These are phyloP conservation scores for Dendroctonus valens DNA, from an alignment of 1,140 invertebrate species.

Conservation along the genomic window DNA sequence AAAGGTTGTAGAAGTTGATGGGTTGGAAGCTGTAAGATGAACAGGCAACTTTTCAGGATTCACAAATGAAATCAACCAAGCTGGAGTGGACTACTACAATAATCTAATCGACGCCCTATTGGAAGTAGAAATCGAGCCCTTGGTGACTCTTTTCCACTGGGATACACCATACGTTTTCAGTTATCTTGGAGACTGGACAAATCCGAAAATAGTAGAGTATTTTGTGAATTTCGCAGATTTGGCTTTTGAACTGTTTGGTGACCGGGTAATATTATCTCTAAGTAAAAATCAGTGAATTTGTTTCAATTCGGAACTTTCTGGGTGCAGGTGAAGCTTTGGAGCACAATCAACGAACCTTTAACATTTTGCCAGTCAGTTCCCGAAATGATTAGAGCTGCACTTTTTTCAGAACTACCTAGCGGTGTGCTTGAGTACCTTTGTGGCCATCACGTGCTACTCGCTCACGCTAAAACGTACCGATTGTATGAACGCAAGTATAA, in stretches of 20 bases:
- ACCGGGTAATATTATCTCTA: conserved; percentile 25
- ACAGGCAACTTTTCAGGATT: neutral
- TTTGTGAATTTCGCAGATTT: conserved; percentile 47
- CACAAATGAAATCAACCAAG: conserved; percentile 8
- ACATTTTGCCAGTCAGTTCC: conserved; percentile 35
- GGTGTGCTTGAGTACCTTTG: conserved; percentile 46
- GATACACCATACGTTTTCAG: conserved; percentile 46
- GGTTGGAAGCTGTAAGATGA: neutral
- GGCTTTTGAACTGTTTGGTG: conserved; percentile 35
- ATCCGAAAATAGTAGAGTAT: conserved; percentile 41
- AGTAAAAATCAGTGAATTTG: neutral
- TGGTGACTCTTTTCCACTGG: conserved; percentile 54
- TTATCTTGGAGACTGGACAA: conserved; percentile 46
- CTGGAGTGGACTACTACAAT: conserved; percentile 19
- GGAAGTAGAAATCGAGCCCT: conserved; percentile 13
- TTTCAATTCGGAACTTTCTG: too few relatives aligned
- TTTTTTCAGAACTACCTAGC: conserved; percentile 48
- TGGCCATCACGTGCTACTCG: conserved; percentile 38
- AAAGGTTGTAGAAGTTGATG: conserved; percentile 4
- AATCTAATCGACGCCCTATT: conserved; percentile 10
- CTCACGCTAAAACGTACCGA: conserved; percentile 41
- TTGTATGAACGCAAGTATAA: conserved; percentile 42
- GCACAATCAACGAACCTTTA: conserved; percentile 56
- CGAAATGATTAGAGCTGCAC: conserved; percentile 52
- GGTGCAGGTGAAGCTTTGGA: conserved; percentile 51